Conservation (phyloP, 2,888 invertebrate genomes). For the Arctia plantaginis region DNA sequence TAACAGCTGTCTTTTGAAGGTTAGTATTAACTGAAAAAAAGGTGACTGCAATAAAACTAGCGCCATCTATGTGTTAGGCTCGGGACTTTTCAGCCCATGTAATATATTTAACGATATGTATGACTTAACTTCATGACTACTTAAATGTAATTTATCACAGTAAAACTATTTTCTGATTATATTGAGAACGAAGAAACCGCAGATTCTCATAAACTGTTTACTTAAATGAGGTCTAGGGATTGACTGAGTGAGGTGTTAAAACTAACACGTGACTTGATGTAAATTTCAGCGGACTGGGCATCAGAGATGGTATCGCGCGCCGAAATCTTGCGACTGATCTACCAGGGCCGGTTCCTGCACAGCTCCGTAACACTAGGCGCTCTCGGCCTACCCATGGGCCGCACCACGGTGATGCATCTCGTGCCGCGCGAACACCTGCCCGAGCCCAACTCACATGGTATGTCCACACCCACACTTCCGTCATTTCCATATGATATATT, state of each 20-base stretch:
- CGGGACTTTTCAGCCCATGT: too few relatives aligned
- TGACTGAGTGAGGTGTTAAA: background rate
- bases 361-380: slow-evolving; percentile 99
- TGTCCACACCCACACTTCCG: too few relatives aligned
- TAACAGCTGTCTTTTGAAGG: too few relatives aligned
- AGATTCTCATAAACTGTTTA: background rate
- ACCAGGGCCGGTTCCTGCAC: slow-evolving; percentile 99
- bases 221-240: too few relatives aligned
- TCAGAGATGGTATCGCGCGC: slow-evolving; percentile 98
- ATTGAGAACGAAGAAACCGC: background rate
- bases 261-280: background rate
- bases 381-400: slow-evolving; percentile 97
- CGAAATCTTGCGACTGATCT: slow-evolving; percentile 99
- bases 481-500: background rate
- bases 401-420: slow-evolving; percentile 99
- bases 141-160: background rate
- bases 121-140: too few relatives aligned
- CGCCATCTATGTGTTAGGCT: too few relatives aligned
- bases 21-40: too few relatives aligned
- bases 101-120: too few relatives aligned
- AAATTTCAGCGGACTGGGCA: slow-evolving; percentile 94
- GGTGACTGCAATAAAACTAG: too few relatives aligned
- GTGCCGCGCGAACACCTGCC: slow-evolving; percentile 99
- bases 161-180: background rate
- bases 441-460: slow-evolving; percentile 99